Evolutionary conservation across 2,797 vertebrate species (phyloP), one percentile per base, ranked within the genome.

Genomic region (Pampus argenteus): DNA sequence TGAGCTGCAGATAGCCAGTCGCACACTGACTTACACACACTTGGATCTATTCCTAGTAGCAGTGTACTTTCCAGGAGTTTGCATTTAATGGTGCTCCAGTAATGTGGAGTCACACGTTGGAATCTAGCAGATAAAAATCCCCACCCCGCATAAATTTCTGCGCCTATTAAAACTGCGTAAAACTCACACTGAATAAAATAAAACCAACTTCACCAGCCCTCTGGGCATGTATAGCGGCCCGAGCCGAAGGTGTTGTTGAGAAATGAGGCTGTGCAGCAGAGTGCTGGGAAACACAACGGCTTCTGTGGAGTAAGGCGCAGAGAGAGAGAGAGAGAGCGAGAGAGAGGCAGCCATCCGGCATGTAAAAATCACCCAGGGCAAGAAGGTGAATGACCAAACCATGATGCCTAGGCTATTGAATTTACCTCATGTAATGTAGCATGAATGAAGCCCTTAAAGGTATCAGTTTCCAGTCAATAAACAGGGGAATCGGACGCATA

Each of bases 381-480:
- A 79, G 51, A 74, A 81, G 58, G 80, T 59, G 76, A 84, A 78
- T 38, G 80, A 75, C 52, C 67, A 45, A 79, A 77, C 76, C 66
- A 1, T 55, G 77, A 88, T 82, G 89, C 68, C 45, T 20, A 54
- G 59, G 77, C 86, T 77, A 77, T 89, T 88, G 81, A 86, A 88
- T 90, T 75, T 80, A 82, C 86, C 66, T 81, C 77, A 59, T 31
- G 55, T 90, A 88, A 81, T 80, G 83, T 84, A 75, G 91, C 89
- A 92, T 92, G 91, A 93, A 94, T 92, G 88, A 92, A 92, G 66
- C 73, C 84, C 82, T 90, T 91, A 81, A 91, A 91, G 80, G 85
- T 89, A 87, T 94, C 91, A 20, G 75, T 68, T 92, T 91, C 76
- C 88, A 92, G 86, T 90, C 92, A 90, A 91, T 93, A 92, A 93